These are phyloP conservation scores for Stichopus chloronotus DNA, from an alignment of 35 echinoderm and acorn worm species.

Conservation along the genomic window DNA sequence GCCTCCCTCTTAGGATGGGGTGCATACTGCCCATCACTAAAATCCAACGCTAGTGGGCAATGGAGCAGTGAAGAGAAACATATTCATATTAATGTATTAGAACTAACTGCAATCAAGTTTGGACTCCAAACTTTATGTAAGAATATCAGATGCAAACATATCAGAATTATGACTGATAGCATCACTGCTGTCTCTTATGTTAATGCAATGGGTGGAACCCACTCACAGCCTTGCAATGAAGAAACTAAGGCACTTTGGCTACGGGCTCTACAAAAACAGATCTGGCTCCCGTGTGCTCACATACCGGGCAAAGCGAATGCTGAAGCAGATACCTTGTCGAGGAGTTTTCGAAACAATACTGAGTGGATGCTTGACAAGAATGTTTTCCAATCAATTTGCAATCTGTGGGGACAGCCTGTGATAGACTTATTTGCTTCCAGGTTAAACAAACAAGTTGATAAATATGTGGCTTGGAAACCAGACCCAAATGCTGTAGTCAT, in stretches of 20 bases:
- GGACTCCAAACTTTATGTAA: conserved; percentile 16
- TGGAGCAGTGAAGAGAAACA: conserved; percentile 18
- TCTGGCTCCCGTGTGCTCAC: neutral
- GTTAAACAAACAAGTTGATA: conserved; percentile 40
- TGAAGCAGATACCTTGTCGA: neutral
- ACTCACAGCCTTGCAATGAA: neutral
- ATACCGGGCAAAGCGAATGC: neutral
- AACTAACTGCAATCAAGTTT: conserved; percentile 46
- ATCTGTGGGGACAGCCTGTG: conserved; percentile 4
- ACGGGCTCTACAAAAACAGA: neutral
- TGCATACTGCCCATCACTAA: neutral
- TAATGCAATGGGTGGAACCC: conserved; percentile 18
- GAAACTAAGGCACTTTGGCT: neutral
- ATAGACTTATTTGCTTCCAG: conserved; percentile 61
- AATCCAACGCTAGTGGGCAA: conserved; percentile 21
- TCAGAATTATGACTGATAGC: conserved; percentile 24
- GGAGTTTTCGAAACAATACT: neutral
- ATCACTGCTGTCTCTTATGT: conserved; percentile 56
- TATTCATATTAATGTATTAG: conserved; percentile 48
- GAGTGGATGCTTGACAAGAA: conserved; percentile 35
- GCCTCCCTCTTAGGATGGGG: conserved; percentile 51
- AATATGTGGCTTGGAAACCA: conserved; percentile 57
- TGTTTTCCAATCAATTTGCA: conserved; percentile 12
- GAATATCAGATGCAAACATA: neutral
- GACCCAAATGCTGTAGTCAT: no score